phyloP scores from a whole-genome alignment of 2,797 vertebrate species.

The Leptoclinus maculatus region DNA sequence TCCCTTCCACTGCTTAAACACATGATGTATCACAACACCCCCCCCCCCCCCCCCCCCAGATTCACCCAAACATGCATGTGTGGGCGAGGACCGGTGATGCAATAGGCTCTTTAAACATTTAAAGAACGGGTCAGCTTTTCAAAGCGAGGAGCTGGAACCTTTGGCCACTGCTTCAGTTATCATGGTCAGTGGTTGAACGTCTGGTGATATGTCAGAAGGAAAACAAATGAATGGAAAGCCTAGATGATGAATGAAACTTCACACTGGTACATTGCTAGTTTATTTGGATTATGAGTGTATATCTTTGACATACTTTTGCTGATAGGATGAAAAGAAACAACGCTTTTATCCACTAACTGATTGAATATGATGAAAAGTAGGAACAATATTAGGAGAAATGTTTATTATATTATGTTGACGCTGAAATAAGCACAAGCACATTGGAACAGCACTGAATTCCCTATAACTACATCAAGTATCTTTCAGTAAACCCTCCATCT shows the following conservation, averaged over 20 bases:
- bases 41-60: conserved; percentile 49
- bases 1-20: conserved; percentile 82
- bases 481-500: conserved; percentile 28
- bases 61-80: conserved; percentile 84
- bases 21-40: conserved; percentile 84
- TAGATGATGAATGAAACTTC: conserved; percentile 72
- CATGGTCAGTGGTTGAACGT: conserved; percentile 79
- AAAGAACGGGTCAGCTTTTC: conserved; percentile 82
- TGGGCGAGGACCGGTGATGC: conserved; percentile 81
- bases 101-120: conserved; percentile 84
- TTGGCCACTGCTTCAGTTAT: conserved; percentile 84
- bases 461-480: conserved; percentile 15
- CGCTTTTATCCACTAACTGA: conserved; percentile 36
- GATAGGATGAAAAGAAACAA: conserved; percentile 51
- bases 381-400: conserved; percentile 5
- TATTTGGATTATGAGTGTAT: conserved; percentile 77
- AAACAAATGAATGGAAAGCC: conserved; percentile 78
- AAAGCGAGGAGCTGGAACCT: conserved; percentile 81
- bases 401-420: conserved; percentile 24
- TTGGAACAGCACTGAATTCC: conserved; percentile 6
- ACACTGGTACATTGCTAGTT: conserved; percentile 64
- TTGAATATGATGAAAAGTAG: conserved; percentile 41
- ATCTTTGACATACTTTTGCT: conserved; percentile 56
- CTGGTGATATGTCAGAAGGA: conserved; percentile 72
- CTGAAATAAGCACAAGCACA: conserved; percentile 19